These are phyloP conservation scores for Aethina tumida DNA, from an alignment of 1,140 invertebrate species.

Conservation along the genomic window DNA sequence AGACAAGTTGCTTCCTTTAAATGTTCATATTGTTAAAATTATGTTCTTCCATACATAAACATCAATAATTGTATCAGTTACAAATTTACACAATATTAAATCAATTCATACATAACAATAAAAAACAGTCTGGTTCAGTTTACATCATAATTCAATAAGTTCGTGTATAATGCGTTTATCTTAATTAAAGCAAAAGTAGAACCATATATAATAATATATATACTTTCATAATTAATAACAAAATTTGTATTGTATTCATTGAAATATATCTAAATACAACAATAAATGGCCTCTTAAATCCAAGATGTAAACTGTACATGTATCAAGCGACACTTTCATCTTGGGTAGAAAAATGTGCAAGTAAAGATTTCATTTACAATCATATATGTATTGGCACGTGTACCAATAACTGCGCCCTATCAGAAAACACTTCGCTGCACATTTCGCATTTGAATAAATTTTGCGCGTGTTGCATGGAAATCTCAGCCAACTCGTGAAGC, in stretches of 20 bases:
- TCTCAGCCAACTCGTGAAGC: constrained; percentile 39
- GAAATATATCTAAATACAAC: constrained; percentile 5
- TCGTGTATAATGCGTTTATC: too few relatives aligned
- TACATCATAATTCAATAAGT: too few relatives aligned
- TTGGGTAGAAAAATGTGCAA: constrained; percentile 3
- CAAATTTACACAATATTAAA: constrained; percentile 9
- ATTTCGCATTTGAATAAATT: constrained; percentile 60
- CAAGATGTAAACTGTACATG: constrained; percentile 4
- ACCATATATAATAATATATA: too few relatives aligned
- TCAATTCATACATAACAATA: not conserved
- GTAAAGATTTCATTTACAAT: constrained; percentile 31
- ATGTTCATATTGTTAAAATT: constrained; percentile 2
- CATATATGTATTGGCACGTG: constrained; percentile 76
- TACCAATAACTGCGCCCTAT: constrained; percentile 57
- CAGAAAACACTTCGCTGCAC: constrained; percentile 64
- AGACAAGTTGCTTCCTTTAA: constrained; percentile 1
- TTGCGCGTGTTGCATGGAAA: constrained; percentile 35
- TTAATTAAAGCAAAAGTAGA: too few relatives aligned
- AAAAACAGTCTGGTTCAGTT: not conserved
- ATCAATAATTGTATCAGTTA: constrained; percentile 6
- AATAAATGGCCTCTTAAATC: constrained; percentile 4
- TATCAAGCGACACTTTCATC: constrained; percentile 8
- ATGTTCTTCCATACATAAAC: constrained; percentile 9
- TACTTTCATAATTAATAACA: not conserved
- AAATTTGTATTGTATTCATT: not conserved